Base-by-base conservation (phyloP, 2,797 vertebrate species). In the Chrysocyon brachyurus region DNA sequence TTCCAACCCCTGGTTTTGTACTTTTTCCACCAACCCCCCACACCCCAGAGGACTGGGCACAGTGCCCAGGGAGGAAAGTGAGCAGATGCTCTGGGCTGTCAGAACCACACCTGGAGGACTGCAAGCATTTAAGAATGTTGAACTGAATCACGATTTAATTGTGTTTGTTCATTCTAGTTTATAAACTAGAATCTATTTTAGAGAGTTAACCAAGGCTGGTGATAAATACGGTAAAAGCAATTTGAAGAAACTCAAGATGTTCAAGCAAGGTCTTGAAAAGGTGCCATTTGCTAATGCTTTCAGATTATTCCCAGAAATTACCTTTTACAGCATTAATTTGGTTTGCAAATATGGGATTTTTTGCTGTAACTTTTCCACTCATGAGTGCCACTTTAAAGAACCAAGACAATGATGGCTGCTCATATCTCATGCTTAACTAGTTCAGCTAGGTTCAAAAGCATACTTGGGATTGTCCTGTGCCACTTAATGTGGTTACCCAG, bases 341-440 rank as follows among this genome's bases (percentile, higher is more conserved):
- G 2, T 77, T 87, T 90, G 15, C 91, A 91, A 91, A 89, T 28
- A 46, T 4, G 63, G 49, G 36, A 7, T 64, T 19, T 84, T 78
- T 88, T 21, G 63, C 72, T 87, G 5, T 92, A 46, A 26, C 52
- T 87, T 57, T 92, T 92, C 26, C 26, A 72, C 24, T 73, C 56
- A 31, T 54, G 75, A 87, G 6, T 70, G 49, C 54, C 49, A 81
- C 40, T 90, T 90, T 78, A 97, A 96, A 54, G 31, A 98, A 66
- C 3, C 49, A 66, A 66, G 56, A 83, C 17, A 5, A n/a, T 79
- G 22, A 52, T 12, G 4, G 28, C 89, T 61, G 49, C 49, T 72
- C 26, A 22, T 33, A 49, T 22, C 61, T 86, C 12, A 6, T 31
- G 59, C 28, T 22, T 73, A 52, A 6, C 31, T 89, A 33, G 33